Conservation (phyloP, 2,113 vertebrate genomes). For the Hypomesus transpacificus region DNA sequence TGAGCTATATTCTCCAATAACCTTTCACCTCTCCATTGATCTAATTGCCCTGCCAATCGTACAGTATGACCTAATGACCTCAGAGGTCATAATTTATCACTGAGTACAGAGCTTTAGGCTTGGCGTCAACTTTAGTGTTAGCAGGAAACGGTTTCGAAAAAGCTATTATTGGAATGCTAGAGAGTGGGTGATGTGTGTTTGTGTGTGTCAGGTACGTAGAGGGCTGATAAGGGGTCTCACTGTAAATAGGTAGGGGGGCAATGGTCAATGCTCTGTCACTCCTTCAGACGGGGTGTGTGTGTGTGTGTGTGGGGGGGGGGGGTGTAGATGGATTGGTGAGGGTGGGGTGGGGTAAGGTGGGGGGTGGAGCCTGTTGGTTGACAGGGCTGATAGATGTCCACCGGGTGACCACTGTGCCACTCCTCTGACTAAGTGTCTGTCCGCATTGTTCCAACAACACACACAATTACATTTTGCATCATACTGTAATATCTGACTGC, state of each 20-base stretch:
- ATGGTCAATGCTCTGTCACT: neutral
- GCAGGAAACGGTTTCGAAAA: neutral
- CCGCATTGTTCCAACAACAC: too few relatives aligned
- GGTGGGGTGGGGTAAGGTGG: too few relatives aligned
- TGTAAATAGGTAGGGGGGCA: constrained; percentile 49
- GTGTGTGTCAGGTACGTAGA: constrained; percentile 8
- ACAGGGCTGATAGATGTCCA: too few relatives aligned
- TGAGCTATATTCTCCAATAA: neutral
- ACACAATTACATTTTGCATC: too few relatives aligned
- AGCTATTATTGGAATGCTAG: neutral
- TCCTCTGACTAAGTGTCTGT: too few relatives aligned
- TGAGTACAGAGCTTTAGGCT: neutral
- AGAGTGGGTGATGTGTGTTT: neutral
- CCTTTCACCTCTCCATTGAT: neutral
- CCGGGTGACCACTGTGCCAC: too few relatives aligned
- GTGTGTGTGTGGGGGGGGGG: neutral
- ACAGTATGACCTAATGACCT: neutral
- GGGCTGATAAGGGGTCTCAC: constrained; percentile 55
- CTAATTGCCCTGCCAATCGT: neutral
- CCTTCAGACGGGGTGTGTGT: neutral
- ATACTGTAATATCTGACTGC: too few relatives aligned
- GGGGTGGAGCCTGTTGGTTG: too few relatives aligned
- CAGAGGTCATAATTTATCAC: neutral
- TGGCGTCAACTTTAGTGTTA: neutral
- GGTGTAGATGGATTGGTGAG: neutral